Evolutionary conservation across 2,113 vertebrate species (phyloP).

Genomic region (Phalacrocorax brasilianus): DNA sequence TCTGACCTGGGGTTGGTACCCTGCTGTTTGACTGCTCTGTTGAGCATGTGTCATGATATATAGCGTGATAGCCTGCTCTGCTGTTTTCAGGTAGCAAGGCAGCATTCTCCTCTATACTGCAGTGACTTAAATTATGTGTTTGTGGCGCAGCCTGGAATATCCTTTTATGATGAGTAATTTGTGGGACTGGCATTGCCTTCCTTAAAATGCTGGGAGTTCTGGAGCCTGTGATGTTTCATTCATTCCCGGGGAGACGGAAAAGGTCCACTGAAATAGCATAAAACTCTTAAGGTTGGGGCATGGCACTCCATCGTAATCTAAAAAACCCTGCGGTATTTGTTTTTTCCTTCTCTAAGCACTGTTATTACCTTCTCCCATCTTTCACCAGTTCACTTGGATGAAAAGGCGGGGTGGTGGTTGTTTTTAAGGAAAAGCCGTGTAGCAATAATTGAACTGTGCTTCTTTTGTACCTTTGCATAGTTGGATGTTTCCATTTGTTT

Average conservation of each 20-base stretch:
- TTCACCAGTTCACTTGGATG: not conserved
- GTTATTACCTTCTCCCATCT: not conserved
- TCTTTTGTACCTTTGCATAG: not conserved
- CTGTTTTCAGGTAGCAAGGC: not conserved
- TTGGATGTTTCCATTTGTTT: not conserved
- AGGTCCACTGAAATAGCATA: not conserved
- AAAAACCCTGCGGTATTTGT: not conserved
- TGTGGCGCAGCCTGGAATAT: not conserved
- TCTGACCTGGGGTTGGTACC: not conserved
- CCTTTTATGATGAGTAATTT: not conserved
- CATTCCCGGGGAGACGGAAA: not conserved
- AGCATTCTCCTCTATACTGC: not conserved
- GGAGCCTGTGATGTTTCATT: not conserved
- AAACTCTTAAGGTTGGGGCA: not conserved
- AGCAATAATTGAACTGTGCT: not conserved
- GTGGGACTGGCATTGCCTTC: not conserved
- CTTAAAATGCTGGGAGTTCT: not conserved
- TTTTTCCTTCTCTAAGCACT: not conserved
- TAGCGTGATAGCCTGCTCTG: not conserved
- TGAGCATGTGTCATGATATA: accelerated
- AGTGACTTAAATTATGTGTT: not conserved
- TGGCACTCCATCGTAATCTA: not conserved
- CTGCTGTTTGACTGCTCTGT: not conserved
- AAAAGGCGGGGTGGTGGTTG: not conserved
- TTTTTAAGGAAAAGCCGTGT: not conserved